Conservation (phyloP, 1,140 invertebrate species). For the Copidosoma floridanum region DNA sequence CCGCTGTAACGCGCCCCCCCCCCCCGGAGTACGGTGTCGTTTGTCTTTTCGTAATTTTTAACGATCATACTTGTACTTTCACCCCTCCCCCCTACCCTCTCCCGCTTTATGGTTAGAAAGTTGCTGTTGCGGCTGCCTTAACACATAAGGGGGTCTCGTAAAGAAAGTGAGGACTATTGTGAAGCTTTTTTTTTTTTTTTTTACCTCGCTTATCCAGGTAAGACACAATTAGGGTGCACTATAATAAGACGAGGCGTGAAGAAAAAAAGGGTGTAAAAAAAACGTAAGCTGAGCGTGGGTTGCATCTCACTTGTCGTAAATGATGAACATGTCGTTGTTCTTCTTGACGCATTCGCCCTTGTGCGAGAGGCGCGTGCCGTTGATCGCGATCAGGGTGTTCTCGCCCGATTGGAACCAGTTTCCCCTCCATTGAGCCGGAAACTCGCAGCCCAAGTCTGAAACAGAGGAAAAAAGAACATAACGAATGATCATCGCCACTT, state of each 20-base stretch:
- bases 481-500: no score
- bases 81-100: no score
- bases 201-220: no score
- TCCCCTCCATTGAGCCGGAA: constrained; percentile 72
- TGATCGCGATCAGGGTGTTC: constrained; percentile 65
- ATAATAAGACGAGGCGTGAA: background rate
- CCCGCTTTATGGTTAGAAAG: no score
- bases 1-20: background rate
- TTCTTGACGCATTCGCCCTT: constrained; percentile 74
- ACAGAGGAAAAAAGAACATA: constrained; percentile 26
- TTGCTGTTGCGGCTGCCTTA: no score
- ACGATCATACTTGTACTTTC: background rate
- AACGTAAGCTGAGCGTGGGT: no score
- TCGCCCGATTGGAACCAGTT: constrained; percentile 77
- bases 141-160: no score
- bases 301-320: constrained; percentile 75
- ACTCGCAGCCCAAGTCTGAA: constrained; percentile 61
- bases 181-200: no score
- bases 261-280: no score
- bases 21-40: background rate
- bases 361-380: constrained; percentile 67
- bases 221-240: no score
- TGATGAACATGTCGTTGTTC: constrained; percentile 72
- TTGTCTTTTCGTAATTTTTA: background rate
- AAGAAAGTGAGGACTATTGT: no score